phyloP scores from a whole-genome alignment of 2,113 vertebrate species.

The Gallinago undulata region DNA sequence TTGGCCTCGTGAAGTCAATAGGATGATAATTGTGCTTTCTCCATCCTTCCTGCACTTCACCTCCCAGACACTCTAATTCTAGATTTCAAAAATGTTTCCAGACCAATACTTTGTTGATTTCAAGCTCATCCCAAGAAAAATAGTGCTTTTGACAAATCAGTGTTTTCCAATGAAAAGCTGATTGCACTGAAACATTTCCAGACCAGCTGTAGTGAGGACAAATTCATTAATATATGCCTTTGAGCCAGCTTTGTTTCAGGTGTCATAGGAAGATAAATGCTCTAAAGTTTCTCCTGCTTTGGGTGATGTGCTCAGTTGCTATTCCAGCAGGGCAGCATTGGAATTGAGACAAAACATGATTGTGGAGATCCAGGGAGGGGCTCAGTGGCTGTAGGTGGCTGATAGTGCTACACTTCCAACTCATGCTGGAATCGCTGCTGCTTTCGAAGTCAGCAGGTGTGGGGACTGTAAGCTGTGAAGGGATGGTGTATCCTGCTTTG shows the following conservation, averaged over 20 bases:
- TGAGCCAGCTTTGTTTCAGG: not conserved
- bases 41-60: not conserved
- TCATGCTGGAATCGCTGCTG: not conserved
- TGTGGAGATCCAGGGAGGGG: not conserved
- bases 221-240: not conserved
- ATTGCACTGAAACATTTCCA: not conserved
- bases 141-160: not conserved
- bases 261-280: constrained; percentile 20
- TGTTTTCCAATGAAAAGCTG: not conserved
- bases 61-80: not conserved
- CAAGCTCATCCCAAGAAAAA: not conserved
- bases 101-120: not conserved
- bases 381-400: not conserved
- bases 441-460: not conserved
- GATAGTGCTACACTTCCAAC: not conserved
- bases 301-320: not conserved
- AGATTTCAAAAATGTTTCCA: not conserved
- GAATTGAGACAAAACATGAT: not conserved
- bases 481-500: not conserved
- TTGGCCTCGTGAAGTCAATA: not conserved
- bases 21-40: not conserved
- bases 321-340: not conserved
- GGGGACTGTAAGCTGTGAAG: not conserved
- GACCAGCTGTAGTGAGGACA: not conserved
- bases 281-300: not conserved